Evolutionary conservation across 1,140 invertebrate species (phyloP), one percentile per base, ranked within the genome.

Genomic region (Saxidomus purpurata): DNA sequence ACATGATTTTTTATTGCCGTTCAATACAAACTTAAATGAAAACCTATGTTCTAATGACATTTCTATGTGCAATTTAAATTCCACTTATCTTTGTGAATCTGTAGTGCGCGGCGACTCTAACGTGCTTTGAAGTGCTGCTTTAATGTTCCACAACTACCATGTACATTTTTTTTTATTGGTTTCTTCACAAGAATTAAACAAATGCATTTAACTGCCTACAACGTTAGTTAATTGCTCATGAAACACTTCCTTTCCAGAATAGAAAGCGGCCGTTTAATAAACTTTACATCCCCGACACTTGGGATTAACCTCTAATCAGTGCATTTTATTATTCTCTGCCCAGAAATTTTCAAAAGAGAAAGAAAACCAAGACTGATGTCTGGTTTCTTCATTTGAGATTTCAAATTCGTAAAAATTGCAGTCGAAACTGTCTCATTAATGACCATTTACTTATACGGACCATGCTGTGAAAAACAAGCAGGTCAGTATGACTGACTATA

Each of bases 11-110:
- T 15, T 43, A 43, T 8, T 8, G 19, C 25, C 25, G n/a, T 28
- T 63, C 59, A 63, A 63, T 63, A 19, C 6, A 63, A 63, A 28
- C 59, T 28, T 63, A 63, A 63, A n/a, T n/a, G 59, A 28, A 63
- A 63, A 28, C 9, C 59, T 28, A n/a, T 71, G 67, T 71, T 71
- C 67, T 71, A 28, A 71, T 19, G 1, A 9, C 31, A 71, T 38
- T 71, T 71, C 25, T 15, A 71, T 8, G 34, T 15, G 25, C 67
- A 71, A 38, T 71, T 71, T 71, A 71, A 67, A 71, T 71, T 38
- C 25, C 31, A 71, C n/a, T 71, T 28, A 71, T 71, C 67, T 71
- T 71, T 38, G 67, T 38, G 6, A 71, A 71, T 38, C 67, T 71
- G 11, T 19, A 1, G 15, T 38, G 34, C 17, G 67, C n/a, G 38